Evolutionary conservation across 2,113 vertebrate species (phyloP), one percentile per base, ranked within the genome.

Genomic region (Alces alces): DNA sequence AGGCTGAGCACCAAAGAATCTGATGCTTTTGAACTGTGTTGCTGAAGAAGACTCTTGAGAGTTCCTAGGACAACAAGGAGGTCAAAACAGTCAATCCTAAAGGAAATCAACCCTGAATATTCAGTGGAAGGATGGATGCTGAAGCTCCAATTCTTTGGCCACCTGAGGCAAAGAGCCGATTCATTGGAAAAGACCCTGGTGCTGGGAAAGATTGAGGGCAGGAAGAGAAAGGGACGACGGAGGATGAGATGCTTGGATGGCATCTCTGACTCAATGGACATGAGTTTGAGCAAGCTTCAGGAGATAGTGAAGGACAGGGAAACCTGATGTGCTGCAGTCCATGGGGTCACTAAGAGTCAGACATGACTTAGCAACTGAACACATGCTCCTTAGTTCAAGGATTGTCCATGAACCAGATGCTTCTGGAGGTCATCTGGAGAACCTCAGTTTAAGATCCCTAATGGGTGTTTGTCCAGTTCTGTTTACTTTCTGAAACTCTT

Each of bases 301-400:
- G 70, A 43, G 70, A 25, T 0, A 0, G 36, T 14, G 36, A 43
- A 14, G 66, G 70, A 25, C 21, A 25, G 36, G 36, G 36, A 73
- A 0, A 36, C 70, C 36, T 3, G 36, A 1, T 1, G 70, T 43
- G 21, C 36, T 25, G 21, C 11, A 43, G 70, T 43, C 36, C 36
- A 6, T 3, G 70, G 70, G 0, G 70, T 43, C 21, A 0, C 70
- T 39, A 6, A 70, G 11, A 14, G 36, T 43, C 70, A 73, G 70
- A 25, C 70, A 43, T 14, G 21, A 73, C 19, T 25, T 14, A 73
- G 70, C 21, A 13, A 2, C 70, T 73, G n/a, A 36, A 23, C 70
- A 25, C 70, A 43, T 36, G 13, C 36, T 43, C 30, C 9, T 58
- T 86, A 90, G 15, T 86, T 61, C 30, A 45, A 43, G 83, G 50